phyloP scores from a whole-genome alignment of 2,797 vertebrate genomes.

The Thamnophis elegans region DNA sequence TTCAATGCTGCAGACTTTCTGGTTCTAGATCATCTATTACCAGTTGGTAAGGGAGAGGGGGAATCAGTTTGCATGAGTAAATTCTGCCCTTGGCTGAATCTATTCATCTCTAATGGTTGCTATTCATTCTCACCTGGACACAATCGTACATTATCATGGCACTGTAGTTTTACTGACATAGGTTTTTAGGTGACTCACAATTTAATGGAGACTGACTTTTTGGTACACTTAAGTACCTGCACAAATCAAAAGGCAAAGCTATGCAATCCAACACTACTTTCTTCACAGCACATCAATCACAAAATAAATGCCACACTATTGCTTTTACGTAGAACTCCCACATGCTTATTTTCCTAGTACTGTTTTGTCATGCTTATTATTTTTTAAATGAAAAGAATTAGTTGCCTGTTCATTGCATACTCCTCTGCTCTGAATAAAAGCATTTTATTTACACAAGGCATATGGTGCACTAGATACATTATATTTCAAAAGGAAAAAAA shows the following conservation, averaged over 20 bases:
- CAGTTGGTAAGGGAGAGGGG: neutral
- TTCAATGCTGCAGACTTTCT: neutral
- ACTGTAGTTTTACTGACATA: slow-evolving; percentile 5
- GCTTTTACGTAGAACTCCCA: slow-evolving; percentile 26
- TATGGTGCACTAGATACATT: neutral
- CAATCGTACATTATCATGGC: neutral
- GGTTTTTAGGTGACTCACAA: slow-evolving; percentile 7
- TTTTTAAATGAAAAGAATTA: slow-evolving; percentile 7
- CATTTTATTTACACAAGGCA: neutral
- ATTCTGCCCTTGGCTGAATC: neutral
- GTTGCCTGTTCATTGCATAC: neutral
- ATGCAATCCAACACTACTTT: neutral
- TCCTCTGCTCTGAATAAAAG: neutral
- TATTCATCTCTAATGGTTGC: neutral
- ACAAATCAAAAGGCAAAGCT: slow-evolving; percentile 15
- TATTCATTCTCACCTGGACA: neutral
- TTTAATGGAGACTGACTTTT: neutral
- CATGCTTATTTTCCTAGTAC: slow-evolving; percentile 15
- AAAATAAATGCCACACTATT: slow-evolving; percentile 16
- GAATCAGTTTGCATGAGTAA: neutral
- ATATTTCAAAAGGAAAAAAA: neutral
- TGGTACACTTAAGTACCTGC: neutral
- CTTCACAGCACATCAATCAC: slow-evolving; percentile 18
- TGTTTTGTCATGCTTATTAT: slow-evolving; percentile 5
- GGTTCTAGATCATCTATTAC: neutral